phyloP scores from a whole-genome alignment of 2,113 vertebrate genomes.

The Channa maculata region DNA sequence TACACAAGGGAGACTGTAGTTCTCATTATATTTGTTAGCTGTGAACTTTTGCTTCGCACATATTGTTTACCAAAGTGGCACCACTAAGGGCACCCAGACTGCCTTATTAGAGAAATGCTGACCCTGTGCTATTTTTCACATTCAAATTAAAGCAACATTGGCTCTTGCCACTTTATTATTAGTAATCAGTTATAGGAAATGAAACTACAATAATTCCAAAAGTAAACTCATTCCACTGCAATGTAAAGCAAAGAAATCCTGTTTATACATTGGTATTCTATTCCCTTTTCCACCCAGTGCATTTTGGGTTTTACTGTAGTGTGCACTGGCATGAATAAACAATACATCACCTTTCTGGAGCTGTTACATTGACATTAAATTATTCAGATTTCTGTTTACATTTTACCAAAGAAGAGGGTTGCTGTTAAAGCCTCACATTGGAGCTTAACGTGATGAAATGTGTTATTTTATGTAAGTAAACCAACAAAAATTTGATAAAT shows the following conservation, averaged over 20 bases:
- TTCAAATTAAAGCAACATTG: conserved; percentile 42
- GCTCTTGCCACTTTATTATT: conserved; percentile 8
- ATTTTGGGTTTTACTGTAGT: not conserved
- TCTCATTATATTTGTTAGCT: conserved; percentile 58
- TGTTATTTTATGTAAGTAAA: no score
- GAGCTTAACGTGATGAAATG: no score
- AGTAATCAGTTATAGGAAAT: conserved; percentile 18
- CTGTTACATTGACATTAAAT: not conserved
- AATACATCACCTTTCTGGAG: not conserved
- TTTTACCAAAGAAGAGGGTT: no score
- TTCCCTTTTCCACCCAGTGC: not conserved
- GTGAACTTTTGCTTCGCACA: conserved; percentile 52
- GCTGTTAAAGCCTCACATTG: no score
- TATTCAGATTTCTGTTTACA: no score
- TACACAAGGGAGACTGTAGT: conserved; percentile 19
- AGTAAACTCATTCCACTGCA: not conserved
- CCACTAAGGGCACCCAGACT: conserved; percentile 17
- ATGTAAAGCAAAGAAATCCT: not conserved
- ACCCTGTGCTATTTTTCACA: conserved; percentile 39
- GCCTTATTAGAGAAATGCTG: conserved; percentile 48
- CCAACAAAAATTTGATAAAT: no score
- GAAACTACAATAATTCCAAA: not conserved
- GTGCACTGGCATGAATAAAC: not conserved
- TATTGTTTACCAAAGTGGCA: conserved; percentile 48
- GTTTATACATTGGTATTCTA: not conserved